A percentile compares a stretch with the other conserved stretches of the same genome.
phyloP scores from a whole-genome alignment of 2,797 vertebrate species.

The Macrochelys suwanniensis region DNA sequence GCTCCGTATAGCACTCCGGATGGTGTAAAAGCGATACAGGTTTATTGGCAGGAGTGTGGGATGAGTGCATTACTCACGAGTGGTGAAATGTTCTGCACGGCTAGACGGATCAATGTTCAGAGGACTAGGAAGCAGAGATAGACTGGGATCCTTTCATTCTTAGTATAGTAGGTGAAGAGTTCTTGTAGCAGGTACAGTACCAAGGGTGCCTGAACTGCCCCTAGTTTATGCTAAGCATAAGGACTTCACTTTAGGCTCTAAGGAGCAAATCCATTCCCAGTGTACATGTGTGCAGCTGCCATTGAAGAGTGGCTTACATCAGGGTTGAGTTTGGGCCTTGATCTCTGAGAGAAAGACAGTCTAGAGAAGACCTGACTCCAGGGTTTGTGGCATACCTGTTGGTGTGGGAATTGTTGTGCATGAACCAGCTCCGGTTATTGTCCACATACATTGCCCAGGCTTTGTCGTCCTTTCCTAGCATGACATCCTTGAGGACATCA shows the following conservation, averaged over 20 bases:
- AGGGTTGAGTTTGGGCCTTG: not conserved
- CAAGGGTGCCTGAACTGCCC: not conserved
- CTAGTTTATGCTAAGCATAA: fast-evolving
- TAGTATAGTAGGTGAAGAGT: not conserved
- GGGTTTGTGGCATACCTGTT: constrained; percentile 88
- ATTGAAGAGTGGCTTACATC: fast-evolving
- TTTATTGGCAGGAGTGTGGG: not conserved
- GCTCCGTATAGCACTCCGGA: not conserved
- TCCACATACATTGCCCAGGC: constrained; percentile 99
- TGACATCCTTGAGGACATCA: constrained; percentile 96
- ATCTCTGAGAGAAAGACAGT: not conserved
- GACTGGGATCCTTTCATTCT: fast-evolving
- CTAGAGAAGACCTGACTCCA: constrained; percentile 22
- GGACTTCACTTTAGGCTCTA: not conserved
- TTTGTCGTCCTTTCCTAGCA: constrained; percentile 98
- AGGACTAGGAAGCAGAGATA: not conserved
- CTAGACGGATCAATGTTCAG: not conserved
- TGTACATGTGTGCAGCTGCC: fast-evolving
- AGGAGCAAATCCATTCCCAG: fast-evolving
- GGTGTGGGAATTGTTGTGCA: constrained; percentile 99
- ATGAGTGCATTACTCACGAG: not conserved
- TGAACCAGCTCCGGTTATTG: constrained; percentile 99
- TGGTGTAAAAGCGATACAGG: not conserved
- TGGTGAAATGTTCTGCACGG: fast-evolving
- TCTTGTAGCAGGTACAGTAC: not conserved